Evolutionary conservation across 1,140 invertebrate genomes (phyloP).

Genomic region (Magallana angulata): DNA sequence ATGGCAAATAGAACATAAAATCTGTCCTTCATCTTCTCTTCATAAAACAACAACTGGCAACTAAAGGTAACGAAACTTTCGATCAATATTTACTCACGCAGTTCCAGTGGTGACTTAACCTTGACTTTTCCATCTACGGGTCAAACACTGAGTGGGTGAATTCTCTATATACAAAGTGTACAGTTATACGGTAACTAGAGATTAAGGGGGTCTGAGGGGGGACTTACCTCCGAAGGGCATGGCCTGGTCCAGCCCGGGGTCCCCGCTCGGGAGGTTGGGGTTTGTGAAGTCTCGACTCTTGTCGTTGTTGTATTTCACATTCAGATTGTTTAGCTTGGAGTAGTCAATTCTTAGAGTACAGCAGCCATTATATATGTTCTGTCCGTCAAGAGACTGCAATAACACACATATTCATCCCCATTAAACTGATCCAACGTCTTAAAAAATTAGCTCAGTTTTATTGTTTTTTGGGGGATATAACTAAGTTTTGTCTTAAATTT

Average conservation of each 20-base stretch:
- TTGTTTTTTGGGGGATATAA: too few species aligned
- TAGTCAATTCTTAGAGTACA: slow-evolving; percentile 99
- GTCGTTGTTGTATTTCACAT: slow-evolving; percentile 99
- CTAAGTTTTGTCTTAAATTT: too few species aligned
- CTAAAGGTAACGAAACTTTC: not conserved
- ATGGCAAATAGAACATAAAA: not conserved
- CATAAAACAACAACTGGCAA: not conserved
- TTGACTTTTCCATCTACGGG: slow-evolving; percentile 10
- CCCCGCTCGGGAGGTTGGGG: slow-evolving; percentile 96
- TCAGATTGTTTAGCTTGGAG: slow-evolving; percentile 97
- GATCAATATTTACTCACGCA: not conserved
- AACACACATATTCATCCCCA: not conserved
- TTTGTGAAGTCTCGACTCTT: slow-evolving; percentile 99
- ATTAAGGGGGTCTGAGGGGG: not conserved
- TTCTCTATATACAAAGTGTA: not conserved
- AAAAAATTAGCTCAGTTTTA: too few species aligned
- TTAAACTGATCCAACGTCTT: too few species aligned
- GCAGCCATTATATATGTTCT: slow-evolving; percentile 99
- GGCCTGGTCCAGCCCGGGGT: slow-evolving; percentile 80
- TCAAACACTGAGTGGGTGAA: slow-evolving; percentile 24
- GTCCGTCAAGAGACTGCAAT: slow-evolving; percentile 93
- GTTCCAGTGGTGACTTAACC: not conserved
- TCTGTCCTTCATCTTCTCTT: not conserved
- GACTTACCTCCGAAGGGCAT: slow-evolving; percentile 64
- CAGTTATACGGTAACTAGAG: not conserved